Base-by-base conservation (phyloP, 2,888 invertebrate genomes). In the Andrena praecox region DNA sequence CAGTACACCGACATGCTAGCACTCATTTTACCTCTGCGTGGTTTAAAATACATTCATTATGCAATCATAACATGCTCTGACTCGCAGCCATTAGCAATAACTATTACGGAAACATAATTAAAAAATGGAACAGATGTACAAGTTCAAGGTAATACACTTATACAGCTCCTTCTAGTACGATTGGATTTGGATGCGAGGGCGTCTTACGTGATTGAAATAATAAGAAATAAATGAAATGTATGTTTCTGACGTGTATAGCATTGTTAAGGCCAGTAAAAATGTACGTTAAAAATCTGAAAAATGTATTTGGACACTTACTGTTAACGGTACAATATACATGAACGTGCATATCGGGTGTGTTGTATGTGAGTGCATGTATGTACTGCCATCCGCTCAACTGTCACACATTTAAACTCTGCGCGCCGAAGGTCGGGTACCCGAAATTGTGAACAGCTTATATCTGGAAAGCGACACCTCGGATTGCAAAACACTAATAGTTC, bases 241-340 rank as follows among this genome's bases (percentile, higher is more conserved):
- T 54, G 54, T n/a, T 24, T 20, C 7, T 24, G 24, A 10, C 3
- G 54, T 54, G 24, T 54, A 10, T 20, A 54, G 24, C 20, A 54
- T 54, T 54, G 54, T 54, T 24, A 54, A 54, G 20, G 24, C 54
- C 20, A 54, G 24, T 54, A 54, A 54, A 54, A 54, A 54, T 54
- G 54, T 54, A 54, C 24, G 20, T 54, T 54, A 54, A 54, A 54
- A 54, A 54, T 54, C 8, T 54, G 20, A 54, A 54, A 54, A n/a
- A 54, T 54, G 54, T 54, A 54, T 54, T 54, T 54, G 54, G 24
- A 20, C 54, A 54, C 54, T 54, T 54, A 54, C 54, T 54, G 20
- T 54, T 54, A 54, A 54, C 20, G 7, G 20, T 54, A 54, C 54
- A 54, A 52, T 54, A 24, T 54, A 54, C 24, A 54, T 54, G 20